Base-by-base conservation (phyloP, 2,888 invertebrate genomes). In the Tupiocoris notatus region DNA sequence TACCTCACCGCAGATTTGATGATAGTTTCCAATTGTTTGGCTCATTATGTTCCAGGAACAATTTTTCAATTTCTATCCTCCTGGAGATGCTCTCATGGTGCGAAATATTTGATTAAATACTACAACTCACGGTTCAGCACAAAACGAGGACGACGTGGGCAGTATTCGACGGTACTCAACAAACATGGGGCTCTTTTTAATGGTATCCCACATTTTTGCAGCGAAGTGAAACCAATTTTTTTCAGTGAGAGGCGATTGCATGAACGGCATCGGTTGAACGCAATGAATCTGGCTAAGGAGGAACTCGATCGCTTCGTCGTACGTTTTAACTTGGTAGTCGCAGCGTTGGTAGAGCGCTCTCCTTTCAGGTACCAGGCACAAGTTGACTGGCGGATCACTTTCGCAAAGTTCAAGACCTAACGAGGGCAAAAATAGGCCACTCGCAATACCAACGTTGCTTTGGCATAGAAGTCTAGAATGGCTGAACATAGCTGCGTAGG, bases 151-250 rank as follows among this genome's bases (percentile, higher is more conserved):
- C 16, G 66, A 25, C 2, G 65, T 59, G 9, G 66, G 66, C 25
- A 94, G 86, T 79, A 94, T 86, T 83, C 94, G 87, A 81, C 91
- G 92, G 83, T 94, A 94, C 83, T 95, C 94, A 80, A 92, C 88
- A 82, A 93, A 92, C 82, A 94, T 89, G 61, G 91, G 90, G 82
- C 92, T 93, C 82, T 94, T 94, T 82, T 91, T 91, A 67, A 94
- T 91, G 59, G 90, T 90, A 80, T 95, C 94, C 92, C 93, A 93
- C 0, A 92, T 91, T 84, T 92, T 92, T 62, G 88, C 88, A 82
- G 92, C 91, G 84, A 92, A 94, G 80, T 92, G 90, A 82, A 91
- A 89, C 94, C 94, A 94, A 81, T 91, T 92, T 82, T 89, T 91
- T 83, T 94, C 94, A 0, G 92, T 90, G 17, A 93, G 85, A 78